Evolutionary conservation across 2,888 invertebrate genomes (phyloP).

Genomic region (Leucoma salicis): DNA sequence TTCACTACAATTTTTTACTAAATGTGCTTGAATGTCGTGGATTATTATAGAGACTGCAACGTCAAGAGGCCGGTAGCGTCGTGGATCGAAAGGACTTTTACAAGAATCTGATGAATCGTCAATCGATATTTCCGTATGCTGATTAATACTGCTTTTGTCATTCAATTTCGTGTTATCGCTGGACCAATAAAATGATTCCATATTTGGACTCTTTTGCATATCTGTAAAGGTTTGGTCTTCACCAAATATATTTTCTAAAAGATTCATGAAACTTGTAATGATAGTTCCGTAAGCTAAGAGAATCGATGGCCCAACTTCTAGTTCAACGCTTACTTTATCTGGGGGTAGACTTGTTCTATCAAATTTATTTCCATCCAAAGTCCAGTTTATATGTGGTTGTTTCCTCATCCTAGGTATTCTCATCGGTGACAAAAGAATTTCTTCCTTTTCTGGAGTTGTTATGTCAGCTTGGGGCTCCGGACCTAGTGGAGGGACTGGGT

Average conservation of each 20-base stretch:
- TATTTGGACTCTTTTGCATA: slow-evolving; percentile 87
- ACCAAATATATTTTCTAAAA: slow-evolving; percentile 98
- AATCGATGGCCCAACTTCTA: slow-evolving; percentile 97
- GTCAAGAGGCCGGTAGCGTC: slow-evolving; percentile 93
- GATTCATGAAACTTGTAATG: slow-evolving; percentile 92
- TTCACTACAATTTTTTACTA: slow-evolving; percentile 95
- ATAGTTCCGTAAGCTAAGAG: slow-evolving; percentile 95
- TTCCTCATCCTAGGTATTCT: slow-evolving; percentile 91
- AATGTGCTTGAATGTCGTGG: slow-evolving; percentile 97
- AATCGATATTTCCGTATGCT: slow-evolving; percentile 80
- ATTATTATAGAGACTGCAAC: slow-evolving; percentile 96
- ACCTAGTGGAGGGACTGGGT: slow-evolving; percentile 94
- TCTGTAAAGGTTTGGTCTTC: slow-evolving; percentile 97
- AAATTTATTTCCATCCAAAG: slow-evolving; percentile 88
- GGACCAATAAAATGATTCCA: slow-evolving; percentile 64
- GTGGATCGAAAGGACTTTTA: slow-evolving; percentile 89
- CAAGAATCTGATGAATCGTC: slow-evolving; percentile 84
- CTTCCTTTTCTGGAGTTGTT: slow-evolving; percentile 97
- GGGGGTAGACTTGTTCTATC: slow-evolving; percentile 93
- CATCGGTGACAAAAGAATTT: slow-evolving; percentile 94
- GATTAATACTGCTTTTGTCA: slow-evolving; percentile 68
- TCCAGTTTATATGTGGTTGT: slow-evolving; percentile 86
- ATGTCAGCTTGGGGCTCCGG: slow-evolving; percentile 95
- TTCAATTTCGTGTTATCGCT: slow-evolving; percentile 64
- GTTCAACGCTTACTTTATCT: slow-evolving; percentile 94